These are phyloP conservation scores for Alviniconcha marisindica DNA, from an alignment of 1,140 invertebrate genomes.

Conservation along the genomic window DNA sequence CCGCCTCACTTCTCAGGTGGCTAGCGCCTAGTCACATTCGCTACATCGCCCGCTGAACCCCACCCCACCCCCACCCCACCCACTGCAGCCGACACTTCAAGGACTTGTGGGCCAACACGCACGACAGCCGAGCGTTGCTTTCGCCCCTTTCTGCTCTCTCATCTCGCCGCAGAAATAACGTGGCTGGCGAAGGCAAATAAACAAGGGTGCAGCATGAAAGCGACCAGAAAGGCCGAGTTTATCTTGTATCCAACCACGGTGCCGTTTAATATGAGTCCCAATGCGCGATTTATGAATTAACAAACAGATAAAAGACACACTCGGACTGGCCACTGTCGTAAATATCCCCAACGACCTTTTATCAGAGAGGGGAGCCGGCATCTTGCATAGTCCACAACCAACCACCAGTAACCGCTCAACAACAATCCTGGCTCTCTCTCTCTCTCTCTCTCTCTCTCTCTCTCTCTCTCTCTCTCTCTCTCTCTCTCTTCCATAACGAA, in stretches of 20 bases:
- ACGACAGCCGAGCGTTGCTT: slow-evolving; percentile 1
- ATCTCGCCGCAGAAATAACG: slow-evolving; percentile 43
- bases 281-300: slow-evolving; percentile 44
- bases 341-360: slow-evolving; percentile 8
- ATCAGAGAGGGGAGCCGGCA: not conserved
- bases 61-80: not conserved
- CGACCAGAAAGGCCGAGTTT: slow-evolving; percentile 21
- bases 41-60: not conserved
- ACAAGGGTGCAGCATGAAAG: slow-evolving; percentile 34
- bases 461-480: no score
- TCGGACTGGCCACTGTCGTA: slow-evolving; percentile 1
- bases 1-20: not conserved
- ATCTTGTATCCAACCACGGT: slow-evolving; percentile 34
- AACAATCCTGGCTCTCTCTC: no score
- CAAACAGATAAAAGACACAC: slow-evolving; percentile 39
- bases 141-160: slow-evolving; percentile 14
- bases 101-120: not conserved
- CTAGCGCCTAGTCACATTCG: not conserved
- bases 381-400: no score
- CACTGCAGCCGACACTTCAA: slow-evolving; percentile 11
- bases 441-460: no score
- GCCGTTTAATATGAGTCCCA: slow-evolving; percentile 39
- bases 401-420: no score
- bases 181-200: slow-evolving; percentile 29
- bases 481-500: no score